A percentile compares a stretch with the other conserved stretches of the same genome.
phyloP scores from a whole-genome alignment of 1,140 invertebrate species.

The Bombus superbus region DNA sequence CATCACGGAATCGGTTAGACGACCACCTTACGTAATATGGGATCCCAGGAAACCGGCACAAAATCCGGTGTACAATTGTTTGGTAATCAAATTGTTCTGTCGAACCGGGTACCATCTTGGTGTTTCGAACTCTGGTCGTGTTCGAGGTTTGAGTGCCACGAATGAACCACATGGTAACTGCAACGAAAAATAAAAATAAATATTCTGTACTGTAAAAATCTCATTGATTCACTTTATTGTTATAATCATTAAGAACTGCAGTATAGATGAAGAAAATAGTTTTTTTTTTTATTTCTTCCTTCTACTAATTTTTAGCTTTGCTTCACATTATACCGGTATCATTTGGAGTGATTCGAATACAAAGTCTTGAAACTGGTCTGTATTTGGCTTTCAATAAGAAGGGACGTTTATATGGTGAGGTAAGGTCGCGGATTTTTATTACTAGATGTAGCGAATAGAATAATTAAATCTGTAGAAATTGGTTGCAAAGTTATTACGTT shows the following conservation, averaged over 20 bases:
- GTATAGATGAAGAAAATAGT: neutral
- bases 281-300: neutral
- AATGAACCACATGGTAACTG: slow-evolving; percentile 83
- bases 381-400: slow-evolving; percentile 86
- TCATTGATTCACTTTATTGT: no score
- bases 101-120: slow-evolving; percentile 84
- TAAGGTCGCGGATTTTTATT: slow-evolving; percentile 68
- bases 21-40: slow-evolving; percentile 67
- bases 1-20: slow-evolving; percentile 34
- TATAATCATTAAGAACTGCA: no score
- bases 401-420: slow-evolving; percentile 86
- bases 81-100: slow-evolving; percentile 84
- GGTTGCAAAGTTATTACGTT: neutral
- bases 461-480: neutral
- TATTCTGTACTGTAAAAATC: neutral
- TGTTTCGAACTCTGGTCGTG: slow-evolving; percentile 83
- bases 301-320: slow-evolving; percentile 79
- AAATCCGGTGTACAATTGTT: slow-evolving; percentile 72
- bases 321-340: slow-evolving; percentile 83
- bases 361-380: slow-evolving; percentile 83
- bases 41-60: slow-evolving; percentile 67
- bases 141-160: slow-evolving; percentile 82
- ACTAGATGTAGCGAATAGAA: neutral
- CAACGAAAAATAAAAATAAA: neutral
- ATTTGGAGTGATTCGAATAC: slow-evolving; percentile 84